Evolutionary conservation across 2,113 vertebrate genomes (phyloP).

Genomic region (Equus quagga): DNA sequence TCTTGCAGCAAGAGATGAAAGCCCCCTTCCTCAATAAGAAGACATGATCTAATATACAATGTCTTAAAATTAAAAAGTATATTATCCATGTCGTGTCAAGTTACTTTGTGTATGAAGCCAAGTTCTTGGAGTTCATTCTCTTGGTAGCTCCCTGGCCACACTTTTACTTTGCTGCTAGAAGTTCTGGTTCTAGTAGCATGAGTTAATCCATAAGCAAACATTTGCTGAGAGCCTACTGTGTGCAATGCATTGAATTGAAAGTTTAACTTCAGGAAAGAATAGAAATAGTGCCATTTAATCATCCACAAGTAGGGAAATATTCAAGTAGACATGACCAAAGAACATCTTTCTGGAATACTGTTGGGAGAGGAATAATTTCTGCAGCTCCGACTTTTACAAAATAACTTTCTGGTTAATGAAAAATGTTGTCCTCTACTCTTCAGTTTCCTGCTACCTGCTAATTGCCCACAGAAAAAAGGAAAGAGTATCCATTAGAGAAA

Average conservation of each 20-base stretch:
- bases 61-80: background rate
- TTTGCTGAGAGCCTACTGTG: background rate
- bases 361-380: constrained; percentile 13
- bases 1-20: background rate
- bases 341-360: constrained; percentile 1
- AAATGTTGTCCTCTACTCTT: constrained; percentile 36
- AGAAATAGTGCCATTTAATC: background rate
- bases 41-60: background rate
- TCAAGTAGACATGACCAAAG: background rate
- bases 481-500: constrained; percentile 53
- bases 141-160: background rate
- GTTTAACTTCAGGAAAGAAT: background rate
- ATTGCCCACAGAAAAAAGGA: constrained; percentile 39
- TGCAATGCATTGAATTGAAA: background rate
- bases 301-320: background rate
- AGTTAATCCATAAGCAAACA: background rate
- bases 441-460: constrained; percentile 48
- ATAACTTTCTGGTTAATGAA: constrained; percentile 57
- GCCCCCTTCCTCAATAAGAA: background rate
- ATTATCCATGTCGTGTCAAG: background rate
- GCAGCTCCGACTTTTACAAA: constrained; percentile 27
- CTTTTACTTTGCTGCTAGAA: background rate
- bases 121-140: background rate
- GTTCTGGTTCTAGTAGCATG: background rate
- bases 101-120: background rate